Conservation (phyloP, 1,140 invertebrate genomes). For the Phymastichus coffea region DNA sequence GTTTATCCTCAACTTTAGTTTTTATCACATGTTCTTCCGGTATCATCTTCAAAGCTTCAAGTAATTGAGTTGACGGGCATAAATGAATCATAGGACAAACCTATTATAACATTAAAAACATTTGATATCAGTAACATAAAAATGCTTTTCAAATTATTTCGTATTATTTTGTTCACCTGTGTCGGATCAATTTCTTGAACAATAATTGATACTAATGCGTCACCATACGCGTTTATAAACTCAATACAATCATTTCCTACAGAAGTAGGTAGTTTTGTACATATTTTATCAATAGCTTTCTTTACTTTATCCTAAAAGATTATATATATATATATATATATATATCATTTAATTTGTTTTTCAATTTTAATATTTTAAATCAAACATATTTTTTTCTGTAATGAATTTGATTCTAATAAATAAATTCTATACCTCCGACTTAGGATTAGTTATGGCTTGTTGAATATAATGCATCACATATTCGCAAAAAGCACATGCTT, state of each 20-base stretch:
- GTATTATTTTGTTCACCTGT: too few species aligned
- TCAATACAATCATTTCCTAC: slow-evolving; percentile 68
- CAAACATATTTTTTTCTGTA: background rate
- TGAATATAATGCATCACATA: slow-evolving; percentile 81
- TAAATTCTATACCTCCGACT: slow-evolving; percentile 68
- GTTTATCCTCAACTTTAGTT: slow-evolving; percentile 58
- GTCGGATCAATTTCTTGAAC: slow-evolving; percentile 81
- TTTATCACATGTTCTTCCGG: slow-evolving; percentile 57
- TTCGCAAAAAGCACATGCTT: slow-evolving; percentile 76
- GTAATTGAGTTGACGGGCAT: slow-evolving; percentile 54
- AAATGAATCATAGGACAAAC: slow-evolving; percentile 64
- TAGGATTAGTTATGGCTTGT: slow-evolving; percentile 66
- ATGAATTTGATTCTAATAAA: background rate
- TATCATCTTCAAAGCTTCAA: slow-evolving; percentile 46
- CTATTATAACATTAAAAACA: slow-evolving; percentile 43
- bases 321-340: slow-evolving; percentile 2
- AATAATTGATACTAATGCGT: slow-evolving; percentile 73
- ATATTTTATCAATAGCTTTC: slow-evolving; percentile 65
- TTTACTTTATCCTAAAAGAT: slow-evolving; percentile 64
- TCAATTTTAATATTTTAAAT: too few species aligned
- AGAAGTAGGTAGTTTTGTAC: slow-evolving; percentile 65
- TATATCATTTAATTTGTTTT: slow-evolving; percentile 2
- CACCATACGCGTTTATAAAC: slow-evolving; percentile 76
- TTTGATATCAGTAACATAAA: too few species aligned
- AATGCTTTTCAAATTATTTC: too few species aligned